These are phyloP conservation scores for Morelia viridis DNA, from an alignment of 2,797 vertebrate genomes.

Conservation along the genomic window DNA sequence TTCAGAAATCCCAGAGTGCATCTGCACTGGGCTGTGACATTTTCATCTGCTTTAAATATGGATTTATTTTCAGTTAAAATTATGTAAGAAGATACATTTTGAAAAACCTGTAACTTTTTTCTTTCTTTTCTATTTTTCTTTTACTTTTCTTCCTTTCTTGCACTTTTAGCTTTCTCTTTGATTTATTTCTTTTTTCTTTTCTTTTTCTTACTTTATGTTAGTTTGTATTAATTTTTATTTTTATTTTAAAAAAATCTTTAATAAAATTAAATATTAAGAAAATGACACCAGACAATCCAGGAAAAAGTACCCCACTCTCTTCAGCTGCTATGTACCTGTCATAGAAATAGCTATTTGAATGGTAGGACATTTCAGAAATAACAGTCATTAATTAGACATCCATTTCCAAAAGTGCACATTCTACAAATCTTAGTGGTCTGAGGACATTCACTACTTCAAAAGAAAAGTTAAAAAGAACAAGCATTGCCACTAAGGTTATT, in stretches of 20 bases:
- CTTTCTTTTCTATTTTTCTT: not conserved
- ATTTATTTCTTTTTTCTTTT: no score
- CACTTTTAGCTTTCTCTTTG: no score
- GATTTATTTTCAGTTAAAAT: not conserved
- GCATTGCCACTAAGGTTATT: slow-evolving; percentile 42
- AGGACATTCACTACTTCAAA: not conserved
- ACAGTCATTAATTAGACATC: not conserved
- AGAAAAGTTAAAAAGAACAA: slow-evolving; percentile 24
- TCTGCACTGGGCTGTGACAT: not conserved
- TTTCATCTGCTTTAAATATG: not conserved
- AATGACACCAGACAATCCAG: not conserved
- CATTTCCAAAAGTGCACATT: slow-evolving; percentile 26
- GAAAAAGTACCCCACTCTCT: not conserved
- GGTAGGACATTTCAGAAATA: slow-evolving; percentile 7
- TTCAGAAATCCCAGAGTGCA: not conserved
- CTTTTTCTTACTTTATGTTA: no score
- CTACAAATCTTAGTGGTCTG: not conserved
- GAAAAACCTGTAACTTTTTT: not conserved
- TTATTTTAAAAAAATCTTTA: no score
- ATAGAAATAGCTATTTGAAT: not conserved
- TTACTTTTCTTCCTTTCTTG: not conserved
- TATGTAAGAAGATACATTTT: no score
- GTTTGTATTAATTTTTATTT: no score
- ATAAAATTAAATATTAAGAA: no score
- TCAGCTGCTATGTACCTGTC: not conserved